Base-by-base conservation (phyloP, 2,888 invertebrate genomes). In the Heliconius charithonia region DNA sequence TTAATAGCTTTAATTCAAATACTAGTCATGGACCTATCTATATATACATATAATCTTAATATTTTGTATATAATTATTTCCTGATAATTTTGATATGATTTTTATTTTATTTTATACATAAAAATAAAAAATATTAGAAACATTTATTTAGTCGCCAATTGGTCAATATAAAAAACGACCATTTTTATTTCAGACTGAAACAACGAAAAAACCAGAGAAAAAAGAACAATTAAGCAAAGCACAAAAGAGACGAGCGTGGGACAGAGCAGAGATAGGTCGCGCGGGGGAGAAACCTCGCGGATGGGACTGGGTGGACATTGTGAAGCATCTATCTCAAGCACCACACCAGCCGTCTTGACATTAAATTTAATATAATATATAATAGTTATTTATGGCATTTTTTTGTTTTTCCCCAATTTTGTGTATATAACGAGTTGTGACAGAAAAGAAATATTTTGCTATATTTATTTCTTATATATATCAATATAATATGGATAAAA, bases 291-390 rank as follows among this genome's bases (percentile, higher is more conserved):
- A 96, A 83, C 97, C 98, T 0, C 94, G 99, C 45, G 99, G 99
- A 0, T 98, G 97, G 96, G 97, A 99, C 93, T 99, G 99, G 99
- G 97, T 99, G 16, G 99, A 99, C 89, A 96, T 99, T 81, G 97
- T 99, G n/a, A 98, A 98, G 91, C 99, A 99, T 93, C 96, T 99
- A 79, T 98, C 98, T 16, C 99, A 99, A 62, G 94, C 86, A 0
- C 93, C 93, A 0, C 92, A 93, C 79, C 88, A 88, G 22, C 88
- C 91, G 0, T 92, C 93, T 87, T 92, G 92, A 92, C 90, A 87
- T 25, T 77, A 65, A 72, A 65, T 56, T 66, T 56, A 72, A 72
- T 56, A 37, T 71, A 37, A 25, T 65, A 32, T 62, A 66, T 51
- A 0, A 75, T 69, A 56, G 22, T 67, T 69, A 69, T 65, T 75